Conservation (phyloP, 1,140 invertebrate species). For the Zaprionus camerounensis region DNA sequence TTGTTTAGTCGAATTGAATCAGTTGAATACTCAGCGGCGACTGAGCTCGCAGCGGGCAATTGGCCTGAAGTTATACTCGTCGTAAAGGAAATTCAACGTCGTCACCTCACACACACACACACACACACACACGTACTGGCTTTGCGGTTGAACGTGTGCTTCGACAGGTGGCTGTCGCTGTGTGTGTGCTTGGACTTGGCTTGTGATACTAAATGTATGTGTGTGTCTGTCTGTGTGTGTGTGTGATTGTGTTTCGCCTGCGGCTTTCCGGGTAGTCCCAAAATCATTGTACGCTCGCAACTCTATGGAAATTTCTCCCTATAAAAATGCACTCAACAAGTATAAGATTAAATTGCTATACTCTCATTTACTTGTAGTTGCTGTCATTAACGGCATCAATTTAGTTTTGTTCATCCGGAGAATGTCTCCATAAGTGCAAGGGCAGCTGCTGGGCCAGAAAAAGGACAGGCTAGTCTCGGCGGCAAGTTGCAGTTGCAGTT, state of each 20-base stretch:
- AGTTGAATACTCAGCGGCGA: conserved; percentile 75
- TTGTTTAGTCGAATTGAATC: conserved; percentile 59
- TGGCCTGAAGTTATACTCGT: conserved; percentile 80
- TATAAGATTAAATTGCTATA: neutral
- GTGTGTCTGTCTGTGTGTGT: neutral
- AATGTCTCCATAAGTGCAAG: conserved; percentile 41
- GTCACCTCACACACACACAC: conserved; percentile 22
- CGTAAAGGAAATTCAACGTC: conserved; percentile 68
- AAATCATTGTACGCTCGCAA: conserved; percentile 2
- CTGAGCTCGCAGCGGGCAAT: conserved; percentile 73
- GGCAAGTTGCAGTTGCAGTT: conserved; percentile 27
- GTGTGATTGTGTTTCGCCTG: neutral
- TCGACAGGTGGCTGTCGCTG: conserved; percentile 39
- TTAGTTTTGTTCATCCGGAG: conserved; percentile 11
- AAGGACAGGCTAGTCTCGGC: conserved; percentile 34
- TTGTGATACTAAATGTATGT: neutral
- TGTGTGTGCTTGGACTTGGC: conserved; percentile 17
- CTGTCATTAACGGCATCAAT: conserved; percentile 29
- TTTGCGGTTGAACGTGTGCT: conserved; percentile 45
- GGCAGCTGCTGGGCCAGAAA: conserved; percentile 40
- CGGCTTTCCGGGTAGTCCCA: conserved; percentile 47
- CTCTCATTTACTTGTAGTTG: neutral
- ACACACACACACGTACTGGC: neutral
- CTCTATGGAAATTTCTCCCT: neutral
- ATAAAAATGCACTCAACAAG: conserved; percentile 2